Evolutionary conservation across 2,888 invertebrate species (phyloP).

Genomic region (Heliconius ismenius): DNA sequence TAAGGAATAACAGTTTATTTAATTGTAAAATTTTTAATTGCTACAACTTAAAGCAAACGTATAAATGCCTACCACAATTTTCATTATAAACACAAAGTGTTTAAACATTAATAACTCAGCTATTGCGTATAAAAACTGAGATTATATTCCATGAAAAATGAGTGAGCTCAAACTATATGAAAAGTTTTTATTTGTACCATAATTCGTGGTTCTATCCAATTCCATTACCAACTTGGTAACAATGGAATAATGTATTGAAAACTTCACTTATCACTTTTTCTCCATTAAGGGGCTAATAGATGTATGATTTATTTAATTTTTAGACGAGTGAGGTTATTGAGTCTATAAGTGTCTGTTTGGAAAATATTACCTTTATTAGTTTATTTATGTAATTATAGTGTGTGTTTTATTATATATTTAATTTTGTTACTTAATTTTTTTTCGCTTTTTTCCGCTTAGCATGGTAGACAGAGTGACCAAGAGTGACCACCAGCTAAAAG

Average conservation of each 20-base stretch:
- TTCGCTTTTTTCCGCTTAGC: too few relatives aligned
- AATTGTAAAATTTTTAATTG: neutral
- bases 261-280: neutral
- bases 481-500: too few relatives aligned
- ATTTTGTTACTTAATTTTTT: too few relatives aligned
- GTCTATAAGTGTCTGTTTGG: neutral
- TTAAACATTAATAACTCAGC: conserved; percentile 2
- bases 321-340: neutral
- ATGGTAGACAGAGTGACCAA: too few relatives aligned
- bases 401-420: too few relatives aligned
- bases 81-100: conserved; percentile 1
- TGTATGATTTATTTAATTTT: neutral
- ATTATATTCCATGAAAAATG: conserved; percentile 20
- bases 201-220: conserved; percentile 16
- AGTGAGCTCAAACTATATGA: conserved; percentile 4
- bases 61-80: neutral
- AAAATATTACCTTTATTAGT: neutral
- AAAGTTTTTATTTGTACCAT: conserved; percentile 23
- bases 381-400: too few relatives aligned
- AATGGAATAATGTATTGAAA: conserved; percentile 15
- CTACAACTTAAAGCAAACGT: neutral
- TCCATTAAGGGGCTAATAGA: neutral
- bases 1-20: neutral
- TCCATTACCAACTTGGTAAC: conserved; percentile 12
- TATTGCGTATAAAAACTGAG: conserved; percentile 9